These are phyloP conservation scores for Lepidothrix coronata DNA, from an alignment of 2,113 vertebrate genomes.

Conservation along the genomic window DNA sequence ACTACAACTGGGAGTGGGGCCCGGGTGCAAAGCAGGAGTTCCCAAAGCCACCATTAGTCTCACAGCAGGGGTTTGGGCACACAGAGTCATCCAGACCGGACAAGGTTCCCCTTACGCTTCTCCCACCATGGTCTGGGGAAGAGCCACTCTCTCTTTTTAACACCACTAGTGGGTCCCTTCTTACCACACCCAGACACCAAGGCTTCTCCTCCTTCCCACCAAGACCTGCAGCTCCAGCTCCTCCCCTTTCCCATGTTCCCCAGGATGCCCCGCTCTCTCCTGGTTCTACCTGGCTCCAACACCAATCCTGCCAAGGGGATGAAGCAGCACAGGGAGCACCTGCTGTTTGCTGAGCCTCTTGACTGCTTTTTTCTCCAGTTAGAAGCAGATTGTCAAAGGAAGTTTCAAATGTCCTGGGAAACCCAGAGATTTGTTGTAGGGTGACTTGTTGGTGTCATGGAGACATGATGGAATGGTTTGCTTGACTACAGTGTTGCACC, in stretches of 20 bases:
- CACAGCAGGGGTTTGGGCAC: not conserved
- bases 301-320: not conserved
- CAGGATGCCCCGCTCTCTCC: not conserved
- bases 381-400: not conserved
- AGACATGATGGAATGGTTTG: not conserved
- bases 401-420: not conserved
- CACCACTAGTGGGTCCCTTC: not conserved
- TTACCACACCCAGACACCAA: not conserved
- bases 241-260: not conserved
- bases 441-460: not conserved
- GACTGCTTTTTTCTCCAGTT: not conserved
- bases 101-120: not conserved
- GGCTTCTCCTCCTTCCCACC: not conserved
- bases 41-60: not conserved
- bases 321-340: not conserved
- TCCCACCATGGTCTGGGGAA: not conserved
- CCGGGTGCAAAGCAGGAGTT: not conserved
- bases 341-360: not conserved
- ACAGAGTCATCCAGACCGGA: not conserved
- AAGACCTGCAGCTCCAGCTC: not conserved
- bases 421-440: not conserved
- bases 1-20: not conserved
- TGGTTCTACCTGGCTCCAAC: not conserved
- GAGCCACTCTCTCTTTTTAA: not conserved
- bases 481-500: not conserved